Conservation (phyloP, 2,797 vertebrate species). For the Triplophysa bombifrons region DNA sequence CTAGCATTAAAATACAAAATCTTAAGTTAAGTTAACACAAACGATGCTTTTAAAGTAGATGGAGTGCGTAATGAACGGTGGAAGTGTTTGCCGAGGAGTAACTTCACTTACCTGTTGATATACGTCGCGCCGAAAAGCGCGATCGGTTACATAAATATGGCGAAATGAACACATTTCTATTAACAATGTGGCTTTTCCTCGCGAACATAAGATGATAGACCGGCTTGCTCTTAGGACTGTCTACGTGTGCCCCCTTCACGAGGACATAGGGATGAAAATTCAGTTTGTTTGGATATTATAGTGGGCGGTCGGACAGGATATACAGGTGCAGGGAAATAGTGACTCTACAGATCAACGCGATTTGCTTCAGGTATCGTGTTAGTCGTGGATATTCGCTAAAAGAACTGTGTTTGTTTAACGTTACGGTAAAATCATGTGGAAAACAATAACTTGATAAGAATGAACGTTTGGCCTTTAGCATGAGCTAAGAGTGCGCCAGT, state of each 20-base stretch:
- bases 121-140: neutral
- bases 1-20: neutral
- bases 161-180: neutral
- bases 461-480: neutral
- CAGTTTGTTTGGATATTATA: conserved; percentile 5
- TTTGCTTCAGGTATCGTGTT: neutral
- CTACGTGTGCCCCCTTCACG: neutral
- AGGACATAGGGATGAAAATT: neutral
- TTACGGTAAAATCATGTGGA: neutral
- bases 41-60: neutral
- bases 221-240: neutral
- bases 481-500: neutral
- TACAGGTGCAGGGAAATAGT: neutral
- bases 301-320: conserved; percentile 1
- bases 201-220: neutral
- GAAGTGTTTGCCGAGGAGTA: neutral
- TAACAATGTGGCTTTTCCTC: neutral
- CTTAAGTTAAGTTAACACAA: neutral
- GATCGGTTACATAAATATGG: neutral
- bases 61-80: neutral
- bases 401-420: neutral
- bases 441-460: neutral
- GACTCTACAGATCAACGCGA: neutral
- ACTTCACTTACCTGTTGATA: conserved; percentile 20
- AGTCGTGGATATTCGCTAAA: neutral